Percentiles rank a stretch among this genome's conserved stretches.
These are phyloP conservation scores for Zaprionus kolodkinae DNA, from an alignment of 1,140 invertebrate species.

Conservation along the genomic window DNA sequence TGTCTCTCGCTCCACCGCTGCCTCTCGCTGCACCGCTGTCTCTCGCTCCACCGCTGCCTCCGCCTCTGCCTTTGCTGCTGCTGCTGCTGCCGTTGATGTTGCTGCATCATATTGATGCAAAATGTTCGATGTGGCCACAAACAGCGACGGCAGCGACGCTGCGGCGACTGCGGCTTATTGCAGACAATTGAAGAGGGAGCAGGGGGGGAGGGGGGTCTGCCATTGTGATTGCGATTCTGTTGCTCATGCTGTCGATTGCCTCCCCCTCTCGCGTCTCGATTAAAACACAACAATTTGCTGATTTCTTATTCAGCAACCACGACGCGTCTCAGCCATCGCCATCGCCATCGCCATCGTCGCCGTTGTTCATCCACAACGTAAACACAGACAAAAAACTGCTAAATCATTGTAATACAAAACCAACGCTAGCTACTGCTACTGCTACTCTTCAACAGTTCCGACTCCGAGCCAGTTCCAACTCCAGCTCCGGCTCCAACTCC, in stretches of 20 bases:
- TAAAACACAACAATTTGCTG: slow-evolving; percentile 81
- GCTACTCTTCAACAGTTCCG: slow-evolving; percentile 20
- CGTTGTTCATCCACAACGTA: slow-evolving; percentile 78
- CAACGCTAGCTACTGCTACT: slow-evolving; percentile 64
- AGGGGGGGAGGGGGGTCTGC: neutral
- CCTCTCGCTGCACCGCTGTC: neutral
- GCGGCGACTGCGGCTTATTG: slow-evolving; percentile 39
- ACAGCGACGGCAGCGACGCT: neutral
- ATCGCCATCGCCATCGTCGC: neutral
- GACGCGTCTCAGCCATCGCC: slow-evolving; percentile 1
- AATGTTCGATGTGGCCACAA: slow-evolving; percentile 26
- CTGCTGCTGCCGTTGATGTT: neutral
- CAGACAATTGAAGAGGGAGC: slow-evolving; percentile 43
- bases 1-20: neutral
- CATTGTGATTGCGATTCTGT: slow-evolving; percentile 39
- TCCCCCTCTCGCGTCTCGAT: slow-evolving; percentile 53
- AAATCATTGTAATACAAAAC: slow-evolving; percentile 83
- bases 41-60: too few species aligned
- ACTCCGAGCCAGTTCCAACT: neutral
- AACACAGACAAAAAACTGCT: slow-evolving; percentile 83
- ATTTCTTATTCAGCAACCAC: slow-evolving; percentile 73
- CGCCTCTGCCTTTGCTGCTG: neutral
- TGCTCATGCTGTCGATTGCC: slow-evolving; percentile 24
- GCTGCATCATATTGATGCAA: slow-evolving; percentile 28
- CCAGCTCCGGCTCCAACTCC: neutral